phyloP scores from a whole-genome alignment of 2,888 invertebrate genomes.

The Lepidocyrtoides sp. region DNA sequence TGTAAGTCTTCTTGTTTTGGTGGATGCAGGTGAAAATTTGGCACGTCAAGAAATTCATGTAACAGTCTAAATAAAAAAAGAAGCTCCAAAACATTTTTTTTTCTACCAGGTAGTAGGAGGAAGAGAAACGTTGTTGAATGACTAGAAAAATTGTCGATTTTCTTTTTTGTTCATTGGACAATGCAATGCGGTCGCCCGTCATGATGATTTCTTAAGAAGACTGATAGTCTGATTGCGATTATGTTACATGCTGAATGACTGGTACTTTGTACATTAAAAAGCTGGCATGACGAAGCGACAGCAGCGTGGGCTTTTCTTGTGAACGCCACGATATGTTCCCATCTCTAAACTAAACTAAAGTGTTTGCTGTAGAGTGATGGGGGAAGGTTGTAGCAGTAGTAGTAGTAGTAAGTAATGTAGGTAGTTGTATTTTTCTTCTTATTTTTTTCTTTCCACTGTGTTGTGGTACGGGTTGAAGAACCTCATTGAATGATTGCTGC shows the following conservation, averaged over 20 bases:
- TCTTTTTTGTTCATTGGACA: background rate
- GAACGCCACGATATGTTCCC: background rate
- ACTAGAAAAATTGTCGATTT: background rate
- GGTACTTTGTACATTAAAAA: constrained; percentile 40
- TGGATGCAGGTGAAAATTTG: background rate
- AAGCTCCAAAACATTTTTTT: background rate
- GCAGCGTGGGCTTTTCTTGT: constrained; percentile 51
- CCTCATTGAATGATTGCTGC: constrained; percentile 71
- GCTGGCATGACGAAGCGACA: constrained; percentile 27
- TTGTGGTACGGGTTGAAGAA: constrained; percentile 67
- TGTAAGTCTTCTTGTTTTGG: background rate
- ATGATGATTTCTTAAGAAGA: constrained; percentile 57
- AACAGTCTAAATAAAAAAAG: constrained; percentile 38
- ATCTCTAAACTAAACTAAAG: background rate
- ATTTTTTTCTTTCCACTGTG: constrained; percentile 20
- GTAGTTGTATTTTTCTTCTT: background rate
- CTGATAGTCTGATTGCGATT: constrained; percentile 66
- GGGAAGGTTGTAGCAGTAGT: too few relatives aligned
- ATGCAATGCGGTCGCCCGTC: constrained; percentile 53
- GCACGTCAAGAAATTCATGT: constrained; percentile 16
- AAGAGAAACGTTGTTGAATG: background rate
- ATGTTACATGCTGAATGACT: constrained; percentile 39
- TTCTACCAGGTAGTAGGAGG: background rate
- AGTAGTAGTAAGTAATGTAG: constrained; percentile 2
- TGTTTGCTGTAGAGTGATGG: constrained; percentile 1